Base-by-base conservation (phyloP, 2,797 vertebrate species). In the Chrysocyon brachyurus region DNA sequence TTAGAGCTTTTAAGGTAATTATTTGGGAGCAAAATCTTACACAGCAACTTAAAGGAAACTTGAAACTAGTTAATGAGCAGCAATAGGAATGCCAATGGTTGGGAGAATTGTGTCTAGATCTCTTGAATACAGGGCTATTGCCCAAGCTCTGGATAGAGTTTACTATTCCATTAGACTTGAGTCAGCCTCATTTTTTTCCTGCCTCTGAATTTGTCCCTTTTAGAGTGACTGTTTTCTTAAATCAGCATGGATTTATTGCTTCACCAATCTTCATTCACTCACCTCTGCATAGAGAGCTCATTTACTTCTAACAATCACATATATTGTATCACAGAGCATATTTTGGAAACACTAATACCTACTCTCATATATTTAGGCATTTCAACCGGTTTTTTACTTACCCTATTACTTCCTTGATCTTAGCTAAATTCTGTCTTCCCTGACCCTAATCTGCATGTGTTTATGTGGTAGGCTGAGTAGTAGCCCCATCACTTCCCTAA, bases 1-100 rank as follows among this genome's bases (percentile, higher is more conserved):
- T 96, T 96, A 70, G 59, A 94, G 16, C 36, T 92, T 94, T 95
- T 68, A 92, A 90, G 46, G 16, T 86, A 84, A 93, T 86, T 87
- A 94, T 95, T 96, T 93, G 56, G 72, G 26, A 89, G 61, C 36
- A 89, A 93, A 86, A 87, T 91, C 64, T 82, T 91, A 56, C 66
- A 90, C 22, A 61, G 4, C 82, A 56, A 64, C 22, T 46, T 82
- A 52, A 40, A 17, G 88, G 36, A 86, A 77, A 86, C 54, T 56
- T 87, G 56, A 86, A 92, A 82, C 15, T 31, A 93, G n/a, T 59
- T 75, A 89, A 73, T 83, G 40, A 96, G 10, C 17, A 83, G n/a
- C 1, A 57, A n/a, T 63, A 87, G 21, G 5, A 93, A 82, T 91
- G 40, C 56, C 77, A 91, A 0, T 90, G 16, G 31, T 77, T 92